phyloP scores from a whole-genome alignment of 2,888 invertebrate genomes.

The Drosophila limbata region DNA sequence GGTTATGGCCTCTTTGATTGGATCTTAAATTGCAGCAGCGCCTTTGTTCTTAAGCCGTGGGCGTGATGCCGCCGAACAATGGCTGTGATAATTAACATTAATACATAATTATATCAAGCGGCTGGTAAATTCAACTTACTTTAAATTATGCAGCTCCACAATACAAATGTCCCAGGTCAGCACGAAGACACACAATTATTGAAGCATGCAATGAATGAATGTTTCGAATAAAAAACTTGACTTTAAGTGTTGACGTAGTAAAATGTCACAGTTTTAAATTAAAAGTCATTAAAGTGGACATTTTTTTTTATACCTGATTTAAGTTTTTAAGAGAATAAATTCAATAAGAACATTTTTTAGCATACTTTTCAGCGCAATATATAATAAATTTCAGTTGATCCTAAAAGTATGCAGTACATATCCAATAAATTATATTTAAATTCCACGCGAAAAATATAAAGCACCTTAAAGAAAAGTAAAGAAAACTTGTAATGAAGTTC shows the following conservation, averaged over 20 bases:
- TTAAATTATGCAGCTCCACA: constrained; percentile 33
- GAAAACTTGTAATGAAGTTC: not conserved
- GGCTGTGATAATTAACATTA: constrained; percentile 67
- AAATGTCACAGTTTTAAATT: no score
- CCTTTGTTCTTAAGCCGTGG: constrained; percentile 53
- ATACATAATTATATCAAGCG: constrained; percentile 69
- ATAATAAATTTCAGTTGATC: no score
- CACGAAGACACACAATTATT: not conserved
- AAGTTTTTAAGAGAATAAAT: no score
- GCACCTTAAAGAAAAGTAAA: no score
- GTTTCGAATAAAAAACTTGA: not conserved
- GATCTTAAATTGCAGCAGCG: constrained; percentile 58
- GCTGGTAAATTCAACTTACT: constrained; percentile 30
- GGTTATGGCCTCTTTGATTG: constrained; percentile 60
- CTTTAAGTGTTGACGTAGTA: not conserved
- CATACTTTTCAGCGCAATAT: no score
- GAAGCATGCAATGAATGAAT: not conserved
- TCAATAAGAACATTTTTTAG: no score
- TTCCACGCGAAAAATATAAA: no score
- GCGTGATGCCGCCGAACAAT: constrained; percentile 46
- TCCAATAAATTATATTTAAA: not conserved
- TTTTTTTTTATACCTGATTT: no score
- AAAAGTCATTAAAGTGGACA: no score
- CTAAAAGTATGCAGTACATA: no score
- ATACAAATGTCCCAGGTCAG: constrained; percentile 13